Conservation (phyloP, 2,797 vertebrate species). For the Phalanger gymnotis region DNA sequence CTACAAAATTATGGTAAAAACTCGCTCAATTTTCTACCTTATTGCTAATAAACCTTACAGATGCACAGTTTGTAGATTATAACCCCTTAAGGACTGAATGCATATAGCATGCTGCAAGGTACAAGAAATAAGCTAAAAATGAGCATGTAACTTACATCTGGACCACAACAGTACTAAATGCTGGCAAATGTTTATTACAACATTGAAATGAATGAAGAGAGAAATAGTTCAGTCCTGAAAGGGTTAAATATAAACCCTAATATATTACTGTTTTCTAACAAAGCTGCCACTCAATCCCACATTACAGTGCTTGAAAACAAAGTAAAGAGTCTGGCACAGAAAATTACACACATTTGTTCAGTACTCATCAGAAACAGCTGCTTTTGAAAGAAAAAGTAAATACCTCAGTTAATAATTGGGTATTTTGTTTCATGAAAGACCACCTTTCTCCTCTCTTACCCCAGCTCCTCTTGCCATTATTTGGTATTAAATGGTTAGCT, state of each 20-base stretch:
- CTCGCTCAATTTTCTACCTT: slow-evolving; percentile 94
- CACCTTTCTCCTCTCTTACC: background rate
- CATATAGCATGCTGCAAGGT: slow-evolving; percentile 81
- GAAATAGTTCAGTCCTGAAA: slow-evolving; percentile 85
- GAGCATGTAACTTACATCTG: slow-evolving; percentile 82
- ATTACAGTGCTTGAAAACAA: slow-evolving; percentile 94
- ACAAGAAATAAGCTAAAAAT: slow-evolving; percentile 77
- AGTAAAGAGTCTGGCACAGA: slow-evolving; percentile 93
- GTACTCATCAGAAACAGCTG: slow-evolving; percentile 93
- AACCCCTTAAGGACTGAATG: slow-evolving; percentile 93
- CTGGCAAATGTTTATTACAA: slow-evolving; percentile 77
- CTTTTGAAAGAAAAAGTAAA: slow-evolving; percentile 89
- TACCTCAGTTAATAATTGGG: slow-evolving; percentile 81
- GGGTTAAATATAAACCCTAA: slow-evolving; percentile 85
- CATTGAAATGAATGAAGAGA: slow-evolving; percentile 78
- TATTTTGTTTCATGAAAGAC: slow-evolving; percentile 76
- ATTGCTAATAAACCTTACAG: slow-evolving; percentile 99
- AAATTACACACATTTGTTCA: slow-evolving; percentile 94
- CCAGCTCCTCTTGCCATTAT: slow-evolving; percentile 69
- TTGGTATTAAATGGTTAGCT: slow-evolving; percentile 77
- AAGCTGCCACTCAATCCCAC: slow-evolving; percentile 92
- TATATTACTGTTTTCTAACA: slow-evolving; percentile 85
- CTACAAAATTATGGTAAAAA: slow-evolving; percentile 95
- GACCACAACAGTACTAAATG: slow-evolving; percentile 82
- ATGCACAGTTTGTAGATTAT: slow-evolving; percentile 95